phyloP scores from a whole-genome alignment of 2,113 vertebrate genomes.

The Pluvialis apricaria region DNA sequence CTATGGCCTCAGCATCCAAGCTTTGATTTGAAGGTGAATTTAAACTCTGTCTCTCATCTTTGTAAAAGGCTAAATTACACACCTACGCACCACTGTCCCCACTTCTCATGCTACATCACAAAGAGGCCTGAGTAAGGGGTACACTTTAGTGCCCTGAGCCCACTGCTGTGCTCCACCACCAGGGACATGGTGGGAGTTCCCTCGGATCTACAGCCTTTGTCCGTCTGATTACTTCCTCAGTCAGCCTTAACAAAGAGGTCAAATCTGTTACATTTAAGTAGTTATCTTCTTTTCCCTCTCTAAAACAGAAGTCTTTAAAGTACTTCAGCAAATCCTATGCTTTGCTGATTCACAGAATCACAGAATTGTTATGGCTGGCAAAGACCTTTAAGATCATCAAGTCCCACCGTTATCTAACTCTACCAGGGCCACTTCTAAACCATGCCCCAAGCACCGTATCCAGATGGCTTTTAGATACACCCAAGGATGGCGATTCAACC shows the following conservation, averaged over 20 bases:
- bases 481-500: too few species aligned
- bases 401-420: too few species aligned
- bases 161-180: not conserved
- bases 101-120: not conserved
- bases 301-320: not conserved
- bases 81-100: not conserved
- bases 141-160: rapidly evolving
- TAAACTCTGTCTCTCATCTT: not conserved
- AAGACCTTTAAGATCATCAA: too few species aligned
- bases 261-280: not conserved
- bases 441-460: too few species aligned
- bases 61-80: not conserved
- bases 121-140: rapidly evolving
- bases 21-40: not conserved
- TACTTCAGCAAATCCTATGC: not conserved
- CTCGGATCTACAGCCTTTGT: not conserved
- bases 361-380: too few species aligned
- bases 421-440: too few species aligned
- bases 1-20: not conserved
- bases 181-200: not conserved
- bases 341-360: not conserved
- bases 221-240: not conserved
- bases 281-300: not conserved
- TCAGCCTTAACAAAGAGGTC: not conserved
- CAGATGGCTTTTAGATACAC: too few species aligned